Evolutionary conservation across 2,888 invertebrate genomes (phyloP), one percentile per base, ranked within the genome.

Genomic region (Synergus itoensis): DNA sequence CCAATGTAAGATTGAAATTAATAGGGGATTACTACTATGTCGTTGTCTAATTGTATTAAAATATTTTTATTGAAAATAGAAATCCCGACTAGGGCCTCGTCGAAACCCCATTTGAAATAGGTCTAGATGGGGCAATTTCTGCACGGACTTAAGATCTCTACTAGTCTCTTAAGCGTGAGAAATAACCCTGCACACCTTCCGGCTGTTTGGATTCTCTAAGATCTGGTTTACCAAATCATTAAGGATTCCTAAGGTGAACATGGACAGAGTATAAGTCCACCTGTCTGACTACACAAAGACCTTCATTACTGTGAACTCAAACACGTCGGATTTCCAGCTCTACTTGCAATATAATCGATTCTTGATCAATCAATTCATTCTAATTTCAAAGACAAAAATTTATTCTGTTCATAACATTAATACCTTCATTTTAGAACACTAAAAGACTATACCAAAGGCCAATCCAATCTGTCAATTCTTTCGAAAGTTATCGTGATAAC

Each of bases 241-340:
- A 65, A 43, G 53, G 18, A 57, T 78, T 53, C 48, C 69, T 41
- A 5, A 21, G 57, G 60, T 48, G 21, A 65, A 60, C 62, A 77
- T 67, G 40, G 45, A 63, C 63, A 76, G 77, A 81, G 73, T 28
- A 28, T 28, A 60, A 43, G 40, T 75, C 75, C 83, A 86, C 84
- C 87, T 88, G 89, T 84, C 87, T 87, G 88, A 81, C 84, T 82
- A 77, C 83, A 87, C 83, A 79, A 82, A 81, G 80, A 80, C 80
- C 84, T 85, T 78, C 85, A 88, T 84, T 84, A 89, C 89, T 89
- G 88, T 81, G 69, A 77, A 43, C 16, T n/a, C 8, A n/a, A n/a
- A 53, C n/a, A n/a, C 53, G 2, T 9, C 53, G 28, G n/a, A n/a
- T 5, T 3, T 0, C 53, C n/a, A 53, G 53, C 53, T 53, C 8